Evolutionary conservation across 2,888 invertebrate genomes (phyloP).

Genomic region (Hedychridium roseum): DNA sequence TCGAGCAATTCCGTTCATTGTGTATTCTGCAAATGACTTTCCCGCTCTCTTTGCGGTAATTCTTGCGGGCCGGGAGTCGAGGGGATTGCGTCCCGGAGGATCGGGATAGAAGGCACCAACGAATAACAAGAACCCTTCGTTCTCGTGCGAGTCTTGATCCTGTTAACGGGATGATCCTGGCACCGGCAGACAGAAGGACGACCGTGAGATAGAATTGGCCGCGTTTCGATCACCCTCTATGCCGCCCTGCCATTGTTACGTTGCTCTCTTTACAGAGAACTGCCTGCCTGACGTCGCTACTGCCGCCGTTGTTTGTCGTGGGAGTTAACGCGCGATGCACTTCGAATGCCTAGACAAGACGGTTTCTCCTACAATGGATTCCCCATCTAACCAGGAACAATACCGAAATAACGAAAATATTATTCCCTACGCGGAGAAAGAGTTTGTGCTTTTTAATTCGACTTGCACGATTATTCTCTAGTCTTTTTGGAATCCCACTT

Average conservation of each 20-base stretch:
- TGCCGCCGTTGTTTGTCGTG: slow-evolving; percentile 9
- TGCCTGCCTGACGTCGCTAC: slow-evolving; percentile 8
- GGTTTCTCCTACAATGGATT: too few species aligned
- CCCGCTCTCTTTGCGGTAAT: slow-evolving; percentile 29
- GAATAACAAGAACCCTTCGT: slow-evolving; percentile 55
- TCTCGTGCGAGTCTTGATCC: slow-evolving; percentile 53
- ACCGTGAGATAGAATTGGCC: slow-evolving; percentile 38
- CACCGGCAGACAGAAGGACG: slow-evolving; percentile 20
- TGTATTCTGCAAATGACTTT: slow-evolving; percentile 32
- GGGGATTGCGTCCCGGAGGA: slow-evolving; percentile 52
- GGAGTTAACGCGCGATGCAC: slow-evolving; percentile 3
- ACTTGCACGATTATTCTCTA: too few species aligned
- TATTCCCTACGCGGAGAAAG: too few species aligned
- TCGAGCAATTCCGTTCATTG: slow-evolving; percentile 29
- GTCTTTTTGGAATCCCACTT: too few species aligned
- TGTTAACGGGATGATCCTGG: slow-evolving; percentile 58
- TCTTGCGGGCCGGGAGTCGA: slow-evolving; percentile 23
- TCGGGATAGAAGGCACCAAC: slow-evolving; percentile 41
- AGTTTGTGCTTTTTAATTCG: too few species aligned
- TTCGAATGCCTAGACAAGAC: too few species aligned
- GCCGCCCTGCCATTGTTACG: slow-evolving; percentile 14
- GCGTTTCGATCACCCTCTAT: slow-evolving; percentile 21
- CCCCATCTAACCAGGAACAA: too few species aligned
- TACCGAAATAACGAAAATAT: too few species aligned
- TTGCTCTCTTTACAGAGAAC: not conserved